phyloP scores from a whole-genome alignment of 2,888 invertebrate species.

The Nezara viridula region DNA sequence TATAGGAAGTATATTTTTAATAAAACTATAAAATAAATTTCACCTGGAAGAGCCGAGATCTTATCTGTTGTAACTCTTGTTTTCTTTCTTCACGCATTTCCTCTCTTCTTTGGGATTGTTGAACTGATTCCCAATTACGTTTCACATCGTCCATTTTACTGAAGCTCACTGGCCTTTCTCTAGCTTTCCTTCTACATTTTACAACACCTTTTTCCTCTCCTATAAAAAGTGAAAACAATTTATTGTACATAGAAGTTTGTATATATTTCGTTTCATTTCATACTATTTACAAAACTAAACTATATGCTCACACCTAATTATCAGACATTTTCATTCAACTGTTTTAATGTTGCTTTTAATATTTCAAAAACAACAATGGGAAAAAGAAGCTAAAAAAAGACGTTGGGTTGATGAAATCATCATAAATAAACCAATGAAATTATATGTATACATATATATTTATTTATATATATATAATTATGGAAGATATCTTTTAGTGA shows the following conservation, averaged over 20 bases:
- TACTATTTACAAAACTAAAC: no score
- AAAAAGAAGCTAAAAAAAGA: no score
- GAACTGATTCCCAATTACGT: conserved; percentile 81
- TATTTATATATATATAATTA: no score
- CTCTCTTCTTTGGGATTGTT: conserved; percentile 70
- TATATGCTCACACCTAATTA: no score
- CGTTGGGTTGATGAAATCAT: no score
- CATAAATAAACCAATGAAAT: no score
- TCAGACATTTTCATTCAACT: no score
- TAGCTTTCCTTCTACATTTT: conserved; percentile 65
- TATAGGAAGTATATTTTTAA: neutral
- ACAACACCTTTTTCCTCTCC: conserved; percentile 69
- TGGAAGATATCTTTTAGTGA: no score
- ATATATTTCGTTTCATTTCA: neutral
- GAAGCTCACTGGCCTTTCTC: conserved; percentile 83
- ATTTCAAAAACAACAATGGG: no score
- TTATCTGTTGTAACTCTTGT: conserved; percentile 89
- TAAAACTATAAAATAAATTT: conserved; percentile 59
- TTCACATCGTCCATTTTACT: conserved; percentile 88
- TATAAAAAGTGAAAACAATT: neutral
- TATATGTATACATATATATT: no score
- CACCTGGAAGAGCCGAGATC: conserved; percentile 87
- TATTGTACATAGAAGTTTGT: neutral
- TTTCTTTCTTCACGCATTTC: conserved; percentile 85
- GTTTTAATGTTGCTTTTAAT: no score